Evolutionary conservation across 1,140 invertebrate species (phyloP).

Genomic region (Anadara kagoshimensis): DNA sequence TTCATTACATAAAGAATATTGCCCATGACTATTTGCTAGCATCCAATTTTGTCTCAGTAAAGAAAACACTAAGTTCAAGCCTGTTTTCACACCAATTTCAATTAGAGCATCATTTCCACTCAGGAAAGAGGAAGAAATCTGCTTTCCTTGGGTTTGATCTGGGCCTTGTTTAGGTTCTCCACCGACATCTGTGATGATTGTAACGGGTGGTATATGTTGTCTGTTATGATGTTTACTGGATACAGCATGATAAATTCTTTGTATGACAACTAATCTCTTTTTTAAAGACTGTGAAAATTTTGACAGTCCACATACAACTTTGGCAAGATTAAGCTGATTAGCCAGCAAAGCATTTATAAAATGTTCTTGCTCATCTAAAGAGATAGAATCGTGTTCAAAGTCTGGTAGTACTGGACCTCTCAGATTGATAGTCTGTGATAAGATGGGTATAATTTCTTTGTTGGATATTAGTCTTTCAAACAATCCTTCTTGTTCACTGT

Average conservation of each 20-base stretch:
- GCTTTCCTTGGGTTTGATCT: conserved; percentile 11
- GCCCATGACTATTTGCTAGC: conserved; percentile 51
- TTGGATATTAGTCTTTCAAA: conserved; percentile 78
- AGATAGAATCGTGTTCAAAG: conserved; percentile 73
- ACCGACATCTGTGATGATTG: neutral
- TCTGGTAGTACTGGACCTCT: conserved; percentile 73
- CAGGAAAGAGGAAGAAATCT: conserved; percentile 1
- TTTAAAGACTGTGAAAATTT: conserved; percentile 77
- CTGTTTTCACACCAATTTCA: conserved; percentile 81
- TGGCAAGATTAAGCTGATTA: conserved; percentile 77
- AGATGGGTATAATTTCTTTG: conserved; percentile 75
- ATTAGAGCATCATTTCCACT: conserved; percentile 78
- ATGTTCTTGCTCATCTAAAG: conserved; percentile 76
- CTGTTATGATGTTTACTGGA: conserved; percentile 77
- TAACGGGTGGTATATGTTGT: conserved; percentile 26
- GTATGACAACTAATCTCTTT: conserved; percentile 78
- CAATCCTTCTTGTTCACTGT: conserved; percentile 76
- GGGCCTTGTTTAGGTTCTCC: conserved; percentile 27
- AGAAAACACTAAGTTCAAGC: conserved; percentile 79
- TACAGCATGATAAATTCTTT: conserved; percentile 79
- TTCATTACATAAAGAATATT: conserved; percentile 77
- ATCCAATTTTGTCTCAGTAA: conserved; percentile 80
- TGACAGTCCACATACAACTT: conserved; percentile 76
- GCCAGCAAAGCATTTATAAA: conserved; percentile 76
- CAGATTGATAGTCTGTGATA: conserved; percentile 72